These are phyloP conservation scores for Nemoura dubitans DNA, from an alignment of 2,888 invertebrate genomes.

Conservation along the genomic window DNA sequence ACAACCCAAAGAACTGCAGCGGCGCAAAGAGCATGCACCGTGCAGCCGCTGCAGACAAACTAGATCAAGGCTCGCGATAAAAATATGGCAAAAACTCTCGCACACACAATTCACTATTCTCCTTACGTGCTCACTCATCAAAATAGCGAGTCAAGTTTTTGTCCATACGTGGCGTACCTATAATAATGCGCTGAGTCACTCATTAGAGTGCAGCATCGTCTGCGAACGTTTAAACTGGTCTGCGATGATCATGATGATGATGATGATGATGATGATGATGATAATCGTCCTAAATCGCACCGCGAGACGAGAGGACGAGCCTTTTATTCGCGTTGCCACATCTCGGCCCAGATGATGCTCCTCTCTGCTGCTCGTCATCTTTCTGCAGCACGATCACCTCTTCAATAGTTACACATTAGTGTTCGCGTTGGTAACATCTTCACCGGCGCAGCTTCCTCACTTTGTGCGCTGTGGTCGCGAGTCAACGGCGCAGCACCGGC, in stretches of 20 bases:
- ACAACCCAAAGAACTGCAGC: background rate
- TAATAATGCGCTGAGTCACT: background rate
- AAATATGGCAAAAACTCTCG: background rate
- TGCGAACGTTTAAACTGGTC: background rate
- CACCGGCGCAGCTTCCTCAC: background rate
- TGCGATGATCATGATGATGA: background rate
- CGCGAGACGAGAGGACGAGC: background rate
- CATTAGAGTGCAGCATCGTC: conserved; percentile 12
- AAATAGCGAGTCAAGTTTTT: background rate
- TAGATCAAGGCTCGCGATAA: background rate
- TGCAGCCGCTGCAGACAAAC: background rate
- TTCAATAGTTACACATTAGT: background rate
- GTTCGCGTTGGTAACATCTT: background rate
- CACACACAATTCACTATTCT: background rate
- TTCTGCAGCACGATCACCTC: background rate
- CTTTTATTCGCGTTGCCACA: background rate
- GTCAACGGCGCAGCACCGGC: background rate
- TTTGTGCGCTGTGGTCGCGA: background rate
- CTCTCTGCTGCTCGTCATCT: background rate
- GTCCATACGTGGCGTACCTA: background rate
- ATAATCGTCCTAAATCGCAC: background rate
- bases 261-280: background rate
- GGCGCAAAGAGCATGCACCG: background rate
- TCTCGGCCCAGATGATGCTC: background rate
- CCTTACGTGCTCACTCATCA: background rate